Conservation (phyloP, 1,140 invertebrate species). For the Ostrea denselamellosa region DNA sequence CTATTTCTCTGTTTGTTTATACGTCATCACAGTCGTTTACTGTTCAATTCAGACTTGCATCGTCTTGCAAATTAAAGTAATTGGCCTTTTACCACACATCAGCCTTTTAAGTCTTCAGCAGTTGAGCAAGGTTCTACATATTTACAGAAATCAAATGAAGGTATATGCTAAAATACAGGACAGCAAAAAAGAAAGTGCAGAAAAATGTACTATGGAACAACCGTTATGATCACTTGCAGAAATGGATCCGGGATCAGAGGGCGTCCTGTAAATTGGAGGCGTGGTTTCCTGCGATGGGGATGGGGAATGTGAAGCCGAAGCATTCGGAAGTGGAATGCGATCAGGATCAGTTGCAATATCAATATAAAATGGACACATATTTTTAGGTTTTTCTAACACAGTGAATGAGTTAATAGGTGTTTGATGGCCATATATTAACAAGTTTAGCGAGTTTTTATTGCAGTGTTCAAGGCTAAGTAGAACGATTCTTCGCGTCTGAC, state of each 20-base stretch:
- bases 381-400: not conserved
- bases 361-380: not conserved
- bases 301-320: not conserved
- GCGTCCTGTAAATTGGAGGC: not conserved
- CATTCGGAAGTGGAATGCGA: not conserved
- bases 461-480: slow-evolving; percentile 25
- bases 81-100: not conserved
- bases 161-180: not conserved
- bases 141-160: not conserved
- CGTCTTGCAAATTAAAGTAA: not conserved
- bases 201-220: not conserved
- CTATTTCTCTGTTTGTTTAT: too few relatives aligned
- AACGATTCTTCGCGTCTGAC: slow-evolving; percentile 32
- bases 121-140: slow-evolving; percentile 5
- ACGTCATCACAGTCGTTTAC: too few relatives aligned
- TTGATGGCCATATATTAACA: not conserved
- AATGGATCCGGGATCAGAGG: not conserved
- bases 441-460: not conserved
- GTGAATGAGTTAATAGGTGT: not conserved
- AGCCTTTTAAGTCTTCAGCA: not conserved
- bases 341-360: not conserved
- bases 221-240: not conserved
- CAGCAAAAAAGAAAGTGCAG: not conserved
- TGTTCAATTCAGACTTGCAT: too few relatives aligned
- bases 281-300: not conserved